These are phyloP conservation scores for Marronus borbonicus DNA, from an alignment of 2,888 invertebrate species.

Conservation along the genomic window DNA sequence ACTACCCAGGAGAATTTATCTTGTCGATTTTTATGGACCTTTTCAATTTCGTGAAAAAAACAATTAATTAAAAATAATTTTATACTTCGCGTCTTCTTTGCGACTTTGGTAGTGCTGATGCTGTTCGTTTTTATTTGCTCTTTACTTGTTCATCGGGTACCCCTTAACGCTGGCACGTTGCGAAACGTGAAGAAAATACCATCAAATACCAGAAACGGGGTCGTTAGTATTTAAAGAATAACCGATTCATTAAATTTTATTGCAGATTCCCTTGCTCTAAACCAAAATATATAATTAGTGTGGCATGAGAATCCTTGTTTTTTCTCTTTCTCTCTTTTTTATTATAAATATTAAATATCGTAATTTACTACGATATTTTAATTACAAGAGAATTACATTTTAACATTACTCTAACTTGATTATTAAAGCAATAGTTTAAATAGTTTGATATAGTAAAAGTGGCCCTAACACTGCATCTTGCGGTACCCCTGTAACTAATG, in stretches of 20 bases:
- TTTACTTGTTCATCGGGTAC: slow-evolving; percentile 20
- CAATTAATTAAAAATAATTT: slow-evolving; percentile 42
- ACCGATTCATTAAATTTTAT: slow-evolving; percentile 53
- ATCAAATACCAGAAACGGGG: slow-evolving; percentile 38
- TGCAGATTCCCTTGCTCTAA: slow-evolving; percentile 40
- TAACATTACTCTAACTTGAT: no score
- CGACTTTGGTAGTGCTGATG: background rate
- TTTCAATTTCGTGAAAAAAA: slow-evolving; percentile 26
- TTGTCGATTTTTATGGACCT: slow-evolving; percentile 26
- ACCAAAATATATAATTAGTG: slow-evolving; percentile 33
- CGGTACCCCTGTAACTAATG: no score
- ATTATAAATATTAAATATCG: slow-evolving; percentile 6
- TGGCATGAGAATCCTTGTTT: background rate
- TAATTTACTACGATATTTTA: no score
- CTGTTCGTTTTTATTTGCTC: slow-evolving; percentile 30
- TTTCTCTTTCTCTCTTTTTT: no score
- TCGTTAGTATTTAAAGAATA: slow-evolving; percentile 47
- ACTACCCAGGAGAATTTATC: slow-evolving; percentile 5
- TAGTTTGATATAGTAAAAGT: no score
- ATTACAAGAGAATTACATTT: no score
- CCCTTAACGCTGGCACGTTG: background rate
- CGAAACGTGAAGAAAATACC: slow-evolving; percentile 29
- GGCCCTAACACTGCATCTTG: no score
- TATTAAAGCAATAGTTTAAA: no score
- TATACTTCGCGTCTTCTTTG: slow-evolving; percentile 29